phyloP scores from a whole-genome alignment of 2,113 vertebrate species.

The Esox niger region DNA sequence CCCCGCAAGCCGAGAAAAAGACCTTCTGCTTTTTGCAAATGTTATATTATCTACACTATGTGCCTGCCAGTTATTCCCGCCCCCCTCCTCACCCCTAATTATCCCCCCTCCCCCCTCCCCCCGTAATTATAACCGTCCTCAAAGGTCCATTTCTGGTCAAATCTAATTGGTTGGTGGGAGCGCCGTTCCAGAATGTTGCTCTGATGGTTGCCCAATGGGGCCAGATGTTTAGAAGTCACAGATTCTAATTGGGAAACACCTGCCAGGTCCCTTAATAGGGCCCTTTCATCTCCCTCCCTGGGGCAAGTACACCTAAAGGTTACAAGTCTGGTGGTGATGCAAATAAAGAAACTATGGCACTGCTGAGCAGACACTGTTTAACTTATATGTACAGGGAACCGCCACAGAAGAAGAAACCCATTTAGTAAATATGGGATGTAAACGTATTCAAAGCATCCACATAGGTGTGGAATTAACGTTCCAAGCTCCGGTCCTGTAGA shows the following conservation, averaged over 20 bases:
- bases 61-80: slow-evolving; percentile 10
- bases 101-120: neutral
- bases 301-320: slow-evolving; percentile 16
- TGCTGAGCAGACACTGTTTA: neutral
- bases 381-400: neutral
- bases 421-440: no score
- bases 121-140: neutral
- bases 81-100: neutral
- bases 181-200: neutral
- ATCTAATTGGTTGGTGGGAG: slow-evolving; percentile 9
- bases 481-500: no score
- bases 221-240: slow-evolving; percentile 8
- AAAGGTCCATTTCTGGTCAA: slow-evolving; percentile 8
- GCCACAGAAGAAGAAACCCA: no score
- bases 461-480: no score
- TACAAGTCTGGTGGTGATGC: neutral
- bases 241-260: slow-evolving; percentile 24
- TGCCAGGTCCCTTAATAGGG: slow-evolving; percentile 10
- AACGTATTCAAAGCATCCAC: no score
- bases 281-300: slow-evolving; percentile 26
- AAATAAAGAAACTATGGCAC: slow-evolving; percentile 10
- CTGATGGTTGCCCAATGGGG: slow-evolving; percentile 1
- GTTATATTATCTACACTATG: neutral
- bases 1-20: slow-evolving; percentile 44
- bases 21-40: slow-evolving; percentile 20